Evolutionary conservation across 1,140 invertebrate genomes (phyloP).

Genomic region (Maconellicoccus hirsutus): DNA sequence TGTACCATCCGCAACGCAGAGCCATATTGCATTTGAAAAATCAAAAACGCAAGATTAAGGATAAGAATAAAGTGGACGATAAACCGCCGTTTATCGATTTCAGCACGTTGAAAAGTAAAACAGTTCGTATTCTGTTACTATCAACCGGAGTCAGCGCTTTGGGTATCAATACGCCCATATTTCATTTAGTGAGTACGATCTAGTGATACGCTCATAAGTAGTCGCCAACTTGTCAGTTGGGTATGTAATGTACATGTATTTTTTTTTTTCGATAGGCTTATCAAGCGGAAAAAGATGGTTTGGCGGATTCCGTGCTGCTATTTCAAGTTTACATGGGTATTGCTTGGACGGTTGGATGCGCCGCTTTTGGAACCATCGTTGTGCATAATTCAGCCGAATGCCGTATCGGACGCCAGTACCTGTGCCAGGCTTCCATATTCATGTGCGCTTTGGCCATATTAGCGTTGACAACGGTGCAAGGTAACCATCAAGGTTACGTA

Average conservation of each 20-base stretch:
- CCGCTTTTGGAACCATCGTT: constrained; percentile 66
- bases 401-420: constrained; percentile 70
- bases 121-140: constrained; percentile 66
- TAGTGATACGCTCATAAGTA: too few relatives aligned
- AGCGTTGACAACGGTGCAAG: constrained; percentile 68
- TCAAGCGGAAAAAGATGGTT: constrained; percentile 58
- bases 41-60: constrained; percentile 71
- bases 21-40: constrained; percentile 84
- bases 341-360: constrained; percentile 69
- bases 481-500: constrained; percentile 56
- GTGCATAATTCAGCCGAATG: constrained; percentile 72
- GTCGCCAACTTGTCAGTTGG: too few relatives aligned
- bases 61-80: constrained; percentile 60
- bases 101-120: constrained; percentile 67
- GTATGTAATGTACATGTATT: background rate
- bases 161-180: constrained; percentile 76
- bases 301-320: constrained; percentile 53
- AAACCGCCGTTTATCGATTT: constrained; percentile 76
- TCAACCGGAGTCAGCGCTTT: constrained; percentile 62
- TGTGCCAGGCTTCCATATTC: constrained; percentile 59
- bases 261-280: constrained; percentile 42
- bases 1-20: constrained; percentile 78
- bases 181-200: constrained; percentile 52
- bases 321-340: constrained; percentile 69
- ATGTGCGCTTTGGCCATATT: constrained; percentile 67